Conservation (phyloP, 2,888 invertebrate genomes). For the Hirtodrosophila confusa region DNA sequence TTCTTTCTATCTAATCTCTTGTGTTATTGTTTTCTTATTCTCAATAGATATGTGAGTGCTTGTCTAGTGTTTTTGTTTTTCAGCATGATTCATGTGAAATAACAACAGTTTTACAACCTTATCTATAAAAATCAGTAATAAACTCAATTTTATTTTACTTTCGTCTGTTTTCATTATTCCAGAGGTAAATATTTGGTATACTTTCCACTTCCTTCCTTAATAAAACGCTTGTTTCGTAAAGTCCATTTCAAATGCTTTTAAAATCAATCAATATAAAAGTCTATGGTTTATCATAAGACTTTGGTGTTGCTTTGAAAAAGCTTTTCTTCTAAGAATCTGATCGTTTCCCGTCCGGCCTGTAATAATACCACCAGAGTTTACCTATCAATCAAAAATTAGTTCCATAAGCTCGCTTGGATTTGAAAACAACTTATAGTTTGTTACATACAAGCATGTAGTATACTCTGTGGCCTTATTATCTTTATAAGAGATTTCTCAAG, state of each 20-base stretch:
- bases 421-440: neutral
- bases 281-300: neutral
- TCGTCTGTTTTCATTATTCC: too few species aligned
- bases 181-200: too few species aligned
- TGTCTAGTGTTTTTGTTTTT: neutral
- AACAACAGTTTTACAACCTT: too few species aligned
- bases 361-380: neutral
- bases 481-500: constrained; percentile 28
- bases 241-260: neutral
- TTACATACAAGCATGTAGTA: too few species aligned
- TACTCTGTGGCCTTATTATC: constrained; percentile 15
- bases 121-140: too few species aligned
- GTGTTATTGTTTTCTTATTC: constrained; percentile 6
- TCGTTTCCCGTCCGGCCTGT: neutral
- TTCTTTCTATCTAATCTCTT: constrained; percentile 36
- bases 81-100: neutral
- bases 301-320: too few species aligned
- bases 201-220: too few species aligned
- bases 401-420: constrained; percentile 63
- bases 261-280: too few species aligned
- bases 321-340: constrained; percentile 5
- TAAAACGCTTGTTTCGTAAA: neutral
- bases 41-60: constrained; percentile 3
- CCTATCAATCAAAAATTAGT: constrained; percentile 72
- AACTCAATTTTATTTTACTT: too few species aligned